Conservation (phyloP, 2,888 invertebrate genomes). For the Conus canariensis region DNA sequence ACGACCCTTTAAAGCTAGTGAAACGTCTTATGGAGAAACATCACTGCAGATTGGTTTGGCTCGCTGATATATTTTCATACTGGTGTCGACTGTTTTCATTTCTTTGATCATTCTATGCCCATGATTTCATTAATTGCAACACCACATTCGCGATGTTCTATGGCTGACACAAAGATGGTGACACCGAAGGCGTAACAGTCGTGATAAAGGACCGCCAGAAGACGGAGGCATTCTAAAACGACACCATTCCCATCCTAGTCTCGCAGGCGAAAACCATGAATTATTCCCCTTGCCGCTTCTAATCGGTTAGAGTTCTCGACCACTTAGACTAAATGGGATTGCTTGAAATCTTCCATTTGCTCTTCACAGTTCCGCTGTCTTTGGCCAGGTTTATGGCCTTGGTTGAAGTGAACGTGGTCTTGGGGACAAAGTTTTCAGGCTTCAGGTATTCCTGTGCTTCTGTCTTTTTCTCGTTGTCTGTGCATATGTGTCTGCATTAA, state of each 20-base stretch:
- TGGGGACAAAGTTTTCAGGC: too few species aligned
- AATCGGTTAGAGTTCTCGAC: neutral
- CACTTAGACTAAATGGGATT: conserved; percentile 11
- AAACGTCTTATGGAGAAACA: too few species aligned
- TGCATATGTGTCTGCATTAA: too few species aligned
- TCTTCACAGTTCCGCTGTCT: neutral
- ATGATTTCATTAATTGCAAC: neutral
- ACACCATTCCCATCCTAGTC: neutral
- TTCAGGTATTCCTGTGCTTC: too few species aligned
- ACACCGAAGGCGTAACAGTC: neutral
- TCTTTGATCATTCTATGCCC: too few species aligned
- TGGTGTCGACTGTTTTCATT: too few species aligned
- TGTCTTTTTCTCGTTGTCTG: neutral
- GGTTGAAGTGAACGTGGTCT: too few species aligned
- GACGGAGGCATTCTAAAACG: neutral
- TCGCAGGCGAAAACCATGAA: neutral
- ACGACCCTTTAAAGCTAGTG: too few species aligned
- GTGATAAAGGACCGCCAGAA: neutral
- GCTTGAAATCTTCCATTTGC: conserved; percentile 19
- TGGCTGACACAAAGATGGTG: neutral
- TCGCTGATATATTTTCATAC: too few species aligned
- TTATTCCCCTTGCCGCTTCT: neutral
- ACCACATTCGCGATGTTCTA: neutral
- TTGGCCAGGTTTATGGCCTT: too few species aligned
- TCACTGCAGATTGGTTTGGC: too few species aligned